Evolutionary conservation across 2,888 invertebrate species (phyloP), one percentile per base, ranked within the genome.

Genomic region (Abrostola tripartita): DNA sequence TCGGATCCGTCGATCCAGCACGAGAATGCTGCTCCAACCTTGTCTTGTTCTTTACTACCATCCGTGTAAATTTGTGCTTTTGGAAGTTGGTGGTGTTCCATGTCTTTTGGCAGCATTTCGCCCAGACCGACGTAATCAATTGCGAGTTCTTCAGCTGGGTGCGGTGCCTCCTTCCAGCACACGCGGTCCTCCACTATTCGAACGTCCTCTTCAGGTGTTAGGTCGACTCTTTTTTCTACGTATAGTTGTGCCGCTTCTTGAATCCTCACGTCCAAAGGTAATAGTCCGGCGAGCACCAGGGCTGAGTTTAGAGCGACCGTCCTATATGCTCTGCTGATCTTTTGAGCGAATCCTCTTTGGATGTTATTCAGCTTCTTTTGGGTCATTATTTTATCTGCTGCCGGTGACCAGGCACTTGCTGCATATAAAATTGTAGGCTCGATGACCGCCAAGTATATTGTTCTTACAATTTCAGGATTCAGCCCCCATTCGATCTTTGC

Each of bases 331-430:
- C 35, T 14, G 11, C 40, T 14, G 10, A 42, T 35, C 8, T 12
- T 35, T 10, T 24, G 41, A 0, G 24, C 42, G 11, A 42, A 42
- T 14, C 24, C 40, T 4, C 53, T 4, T 5, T 40, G 40, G 5
- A 42, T 11, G 12, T 11, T 8, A n/a, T 54, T 42, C 2, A 54
- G 53, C 5, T n/a, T 24, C 24, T 35, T 41, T 5, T 11, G 6
- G 1, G 42, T 24, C 11, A 24, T 7, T 6, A 35, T 41, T 11
- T 54, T 54, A 5, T 41, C 12, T 1, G 36, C 35, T 4, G 35
- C 35, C 1, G n/a, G 24, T n/a, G 35, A 41, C 53, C 53, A 54
- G 35, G 24, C 53, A n/a, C 53, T 54, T 24, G 53, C 53, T 2
- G 53, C 53, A 35, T 54, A 54, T 10, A 36, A 7, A 6, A 54